Evolutionary conservation across 2,888 invertebrate species (phyloP), one percentile per base, ranked within the genome.

Genomic region (Synanthedon andrenaeformis): DNA sequence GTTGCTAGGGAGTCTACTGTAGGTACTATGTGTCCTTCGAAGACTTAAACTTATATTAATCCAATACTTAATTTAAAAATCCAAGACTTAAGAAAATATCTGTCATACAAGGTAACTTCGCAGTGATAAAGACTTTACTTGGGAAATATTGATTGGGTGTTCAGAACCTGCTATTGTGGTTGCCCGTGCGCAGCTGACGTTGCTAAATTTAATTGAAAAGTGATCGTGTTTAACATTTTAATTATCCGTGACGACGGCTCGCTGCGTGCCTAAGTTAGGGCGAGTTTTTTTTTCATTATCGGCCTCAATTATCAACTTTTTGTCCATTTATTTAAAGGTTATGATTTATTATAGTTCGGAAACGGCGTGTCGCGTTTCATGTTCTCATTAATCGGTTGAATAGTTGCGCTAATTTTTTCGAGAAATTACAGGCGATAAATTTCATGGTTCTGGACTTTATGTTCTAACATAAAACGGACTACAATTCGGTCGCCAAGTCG

Each of bases 381-480:
- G 82, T 80, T 83, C 80, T 79, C 76, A 84, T 86, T 85, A 84
- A 76, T 66, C 83, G 86, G 69, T 83, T 78, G 79, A 84, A 71
- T 82, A 78, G 82, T 73, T 80, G 82, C 72, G 81, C 82, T 81
- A 79, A 81, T 82, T 85, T 85, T 83, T 82, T 79, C 73, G 64
- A 75, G 70, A 71, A 76, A 75, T 79, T 77, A 79, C 75, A 69
- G 71, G 64, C 73, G 67, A 74, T 70, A 72, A 74, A 79, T 80
- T 82, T 82, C 77, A 82, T 76, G 82, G 75, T 66, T 66, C 69
- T 74, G 76, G 63, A 65, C 69, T 78, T 79, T 69, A 78, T 76
- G 77, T 69, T 59, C 73, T 72, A 74, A 76, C 70, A 73, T 77
- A 72, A 79, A 74, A 65, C 69, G 66, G 66, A 61, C 69, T 68